Conservation (phyloP, 1,140 invertebrate genomes). For the Bradynema listronoti region DNA sequence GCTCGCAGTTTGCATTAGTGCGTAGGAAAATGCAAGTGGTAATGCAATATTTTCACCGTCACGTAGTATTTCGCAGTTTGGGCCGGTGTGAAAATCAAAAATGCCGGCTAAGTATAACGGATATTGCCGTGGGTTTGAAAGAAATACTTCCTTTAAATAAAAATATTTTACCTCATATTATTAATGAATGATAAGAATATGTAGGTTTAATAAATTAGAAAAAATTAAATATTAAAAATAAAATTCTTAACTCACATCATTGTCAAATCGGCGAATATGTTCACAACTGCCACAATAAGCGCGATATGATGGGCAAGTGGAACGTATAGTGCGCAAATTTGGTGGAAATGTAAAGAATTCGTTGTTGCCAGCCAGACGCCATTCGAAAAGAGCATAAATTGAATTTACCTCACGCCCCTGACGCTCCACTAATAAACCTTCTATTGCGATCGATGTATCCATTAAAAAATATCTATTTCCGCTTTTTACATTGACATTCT, state of each 20-base stretch:
- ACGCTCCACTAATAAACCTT: too few relatives aligned
- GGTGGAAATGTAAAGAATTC: too few relatives aligned
- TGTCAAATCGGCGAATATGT: conserved; percentile 17
- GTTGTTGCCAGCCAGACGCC: too few relatives aligned
- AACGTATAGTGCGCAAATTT: conserved; percentile 34
- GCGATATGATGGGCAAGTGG: conserved; percentile 44
- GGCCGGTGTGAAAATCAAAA: conserved; percentile 50
- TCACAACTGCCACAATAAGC: conserved; percentile 47
- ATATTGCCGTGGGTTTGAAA: conserved; percentile 45
- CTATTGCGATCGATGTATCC: too few relatives aligned
- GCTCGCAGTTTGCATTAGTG: conserved; percentile 16
- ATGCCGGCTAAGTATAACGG: conserved; percentile 47
- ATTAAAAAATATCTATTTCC: too few relatives aligned
- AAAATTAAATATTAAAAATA: too few relatives aligned
- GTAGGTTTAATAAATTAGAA: too few relatives aligned
- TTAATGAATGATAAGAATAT: too few relatives aligned
- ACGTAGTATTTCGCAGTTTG: conserved; percentile 34
- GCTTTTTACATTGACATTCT: too few relatives aligned
- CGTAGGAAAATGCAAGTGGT: conserved; percentile 50
- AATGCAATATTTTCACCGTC: conserved; percentile 41
- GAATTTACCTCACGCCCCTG: too few relatives aligned
- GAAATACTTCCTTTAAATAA: conserved; percentile 21
- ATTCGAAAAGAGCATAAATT: too few relatives aligned
- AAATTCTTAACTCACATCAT: conserved; percentile 19
- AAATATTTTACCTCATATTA: too few relatives aligned